phyloP scores from a whole-genome alignment of 1,140 invertebrate genomes.

The Sogatella furcifera region DNA sequence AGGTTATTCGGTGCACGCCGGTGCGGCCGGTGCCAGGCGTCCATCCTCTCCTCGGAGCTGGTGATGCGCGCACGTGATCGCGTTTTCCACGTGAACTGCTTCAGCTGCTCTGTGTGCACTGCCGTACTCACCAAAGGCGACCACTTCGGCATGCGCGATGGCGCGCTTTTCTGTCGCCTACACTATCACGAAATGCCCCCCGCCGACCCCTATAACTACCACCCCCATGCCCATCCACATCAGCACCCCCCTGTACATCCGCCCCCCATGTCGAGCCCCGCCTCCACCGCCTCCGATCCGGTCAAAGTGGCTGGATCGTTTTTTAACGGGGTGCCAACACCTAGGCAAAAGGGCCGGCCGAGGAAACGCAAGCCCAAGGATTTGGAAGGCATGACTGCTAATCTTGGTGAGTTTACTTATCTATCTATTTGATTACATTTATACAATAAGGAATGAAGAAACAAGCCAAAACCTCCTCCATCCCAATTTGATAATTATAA shows the following conservation, averaged over 20 bases:
- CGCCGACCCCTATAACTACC: conserved; percentile 37
- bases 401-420: conserved; percentile 54
- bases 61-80: conserved; percentile 89
- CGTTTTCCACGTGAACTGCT: conserved; percentile 92
- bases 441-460: too few species aligned
- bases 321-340: conserved; percentile 58
- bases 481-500: too few species aligned
- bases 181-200: conserved; percentile 51
- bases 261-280: conserved; percentile 28
- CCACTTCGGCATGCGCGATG: conserved; percentile 84
- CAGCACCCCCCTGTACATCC: conserved; percentile 17
- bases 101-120: conserved; percentile 86
- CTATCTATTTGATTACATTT: background rate
- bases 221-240: conserved; percentile 38
- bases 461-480: too few species aligned
- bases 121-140: conserved; percentile 77
- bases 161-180: conserved; percentile 67
- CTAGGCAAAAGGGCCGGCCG: conserved; percentile 81
- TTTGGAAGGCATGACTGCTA: conserved; percentile 70
- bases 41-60: conserved; percentile 85
- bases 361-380: conserved; percentile 85
- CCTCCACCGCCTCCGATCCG: conserved; percentile 10
- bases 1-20: conserved; percentile 72
- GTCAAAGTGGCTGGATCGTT: conserved; percentile 43
- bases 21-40: conserved; percentile 78